A percentile compares a stretch with the other conserved stretches of the same genome.
Conservation (phyloP, 2,797 vertebrate genomes). For the Morelia viridis region DNA sequence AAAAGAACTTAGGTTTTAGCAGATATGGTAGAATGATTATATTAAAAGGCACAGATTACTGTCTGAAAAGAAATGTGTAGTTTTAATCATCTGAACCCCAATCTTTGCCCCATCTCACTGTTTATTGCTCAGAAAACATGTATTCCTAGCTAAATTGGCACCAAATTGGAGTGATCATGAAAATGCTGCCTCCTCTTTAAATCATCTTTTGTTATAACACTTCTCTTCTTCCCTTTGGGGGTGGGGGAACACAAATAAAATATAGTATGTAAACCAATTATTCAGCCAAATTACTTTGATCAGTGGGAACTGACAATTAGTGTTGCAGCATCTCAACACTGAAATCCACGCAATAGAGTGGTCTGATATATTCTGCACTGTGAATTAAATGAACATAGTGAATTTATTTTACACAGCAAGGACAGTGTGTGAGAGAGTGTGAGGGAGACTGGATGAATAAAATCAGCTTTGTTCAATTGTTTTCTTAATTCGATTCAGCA, state of each 20-base stretch:
- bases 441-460: neutral
- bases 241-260: slow-evolving; percentile 57
- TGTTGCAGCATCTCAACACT: slow-evolving; percentile 59
- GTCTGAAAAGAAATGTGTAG: neutral
- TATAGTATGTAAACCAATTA: slow-evolving; percentile 64
- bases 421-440: slow-evolving; percentile 4
- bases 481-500: slow-evolving; percentile 21
- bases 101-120: slow-evolving; percentile 40
- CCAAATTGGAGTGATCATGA: slow-evolving; percentile 64
- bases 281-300: slow-evolving; percentile 70
- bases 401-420: slow-evolving; percentile 58
- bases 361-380: slow-evolving; percentile 46
- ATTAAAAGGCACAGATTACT: slow-evolving; percentile 1
- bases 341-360: slow-evolving; percentile 58
- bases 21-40: slow-evolving; percentile 27
- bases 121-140: slow-evolving; percentile 51
- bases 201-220: slow-evolving; percentile 54
- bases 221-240: slow-evolving; percentile 31
- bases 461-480: slow-evolving; percentile 45
- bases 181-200: slow-evolving; percentile 54
- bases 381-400: slow-evolving; percentile 38
- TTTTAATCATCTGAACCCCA: neutral
- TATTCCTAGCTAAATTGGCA: slow-evolving; percentile 60
- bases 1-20: neutral
- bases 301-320: slow-evolving; percentile 67